A percentile compares a stretch with the other conserved stretches of the same genome.
phyloP scores from a whole-genome alignment of 2,113 vertebrate species.

The Charina bottae region DNA sequence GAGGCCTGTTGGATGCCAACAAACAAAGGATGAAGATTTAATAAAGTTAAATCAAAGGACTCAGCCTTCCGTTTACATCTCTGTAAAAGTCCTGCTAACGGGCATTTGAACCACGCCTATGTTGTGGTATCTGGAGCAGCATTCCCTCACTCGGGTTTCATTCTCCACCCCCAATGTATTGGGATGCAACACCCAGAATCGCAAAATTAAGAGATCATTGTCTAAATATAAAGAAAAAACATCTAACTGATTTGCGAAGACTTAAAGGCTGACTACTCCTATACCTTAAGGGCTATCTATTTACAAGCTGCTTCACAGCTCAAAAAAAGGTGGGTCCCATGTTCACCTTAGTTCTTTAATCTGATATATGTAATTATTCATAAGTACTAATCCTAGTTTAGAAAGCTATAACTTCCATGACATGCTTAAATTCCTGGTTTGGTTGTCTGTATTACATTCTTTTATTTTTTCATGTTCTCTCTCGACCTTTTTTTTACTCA shows the following conservation, averaged over 20 bases:
- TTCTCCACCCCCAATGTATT: neutral
- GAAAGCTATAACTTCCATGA: neutral
- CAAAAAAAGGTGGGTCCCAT: neutral
- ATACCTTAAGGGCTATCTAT: neutral
- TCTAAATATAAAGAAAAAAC: neutral
- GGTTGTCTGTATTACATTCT: no score
- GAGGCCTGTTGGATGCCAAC: neutral
- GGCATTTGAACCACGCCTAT: neutral
- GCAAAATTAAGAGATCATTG: neutral
- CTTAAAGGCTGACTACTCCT: neutral
- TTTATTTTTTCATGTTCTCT: neutral
- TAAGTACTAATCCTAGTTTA: neutral
- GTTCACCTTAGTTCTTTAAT: neutral
- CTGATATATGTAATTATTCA: neutral
- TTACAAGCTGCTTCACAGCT: neutral
- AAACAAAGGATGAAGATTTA: neutral
- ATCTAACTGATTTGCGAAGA: neutral
- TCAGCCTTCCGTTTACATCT: neutral
- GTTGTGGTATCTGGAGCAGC: neutral
- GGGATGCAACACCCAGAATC: neutral
- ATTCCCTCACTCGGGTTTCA: neutral
- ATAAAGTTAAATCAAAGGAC: neutral
- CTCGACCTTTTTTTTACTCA: neutral
- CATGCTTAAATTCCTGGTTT: neutral
- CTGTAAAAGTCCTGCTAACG: neutral